Conservation (phyloP, 1,140 invertebrate species). For the Drosophila arizonae region DNA sequence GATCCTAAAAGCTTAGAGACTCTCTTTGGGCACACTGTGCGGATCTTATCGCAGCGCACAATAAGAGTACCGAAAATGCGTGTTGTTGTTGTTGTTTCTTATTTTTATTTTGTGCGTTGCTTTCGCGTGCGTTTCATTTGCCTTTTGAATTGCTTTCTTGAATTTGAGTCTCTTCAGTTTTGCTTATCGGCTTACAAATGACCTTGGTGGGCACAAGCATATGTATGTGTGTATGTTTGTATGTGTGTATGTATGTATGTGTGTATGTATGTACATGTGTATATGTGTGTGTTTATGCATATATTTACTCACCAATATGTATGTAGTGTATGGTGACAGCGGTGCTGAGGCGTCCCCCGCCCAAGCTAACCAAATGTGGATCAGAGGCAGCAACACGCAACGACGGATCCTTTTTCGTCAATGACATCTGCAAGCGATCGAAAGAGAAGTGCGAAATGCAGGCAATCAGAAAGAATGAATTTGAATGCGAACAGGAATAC, state of each 20-base stretch:
- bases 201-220: conserved; percentile 36
- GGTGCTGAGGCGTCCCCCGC: conserved; percentile 93
- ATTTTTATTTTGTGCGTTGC: conserved; percentile 8
- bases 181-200: conserved; percentile 54
- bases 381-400: conserved; percentile 91
- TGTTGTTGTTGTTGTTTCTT: not conserved
- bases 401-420: conserved; percentile 82
- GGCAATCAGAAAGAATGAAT: conserved; percentile 12
- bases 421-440: conserved; percentile 75
- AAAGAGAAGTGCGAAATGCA: conserved; percentile 14
- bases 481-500: conserved; percentile 5
- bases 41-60: conserved; percentile 34
- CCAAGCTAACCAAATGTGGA: conserved; percentile 94
- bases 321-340: conserved; percentile 95
- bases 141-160: conserved; percentile 39
- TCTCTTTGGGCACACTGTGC: conserved; percentile 37
- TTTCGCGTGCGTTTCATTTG: conserved; percentile 22
- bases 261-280: conserved; percentile 60
- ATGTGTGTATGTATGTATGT: conserved; percentile 64
- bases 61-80: conserved; percentile 9
- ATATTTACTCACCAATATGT: conserved; percentile 88
- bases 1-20: conserved; percentile 40
- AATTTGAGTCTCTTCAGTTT: conserved; percentile 18
- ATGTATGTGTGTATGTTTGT: conserved; percentile 80
- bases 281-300: conserved; percentile 61